Base-by-base conservation (phyloP, 2,888 invertebrate genomes). In the Nomada lathburiana region DNA sequence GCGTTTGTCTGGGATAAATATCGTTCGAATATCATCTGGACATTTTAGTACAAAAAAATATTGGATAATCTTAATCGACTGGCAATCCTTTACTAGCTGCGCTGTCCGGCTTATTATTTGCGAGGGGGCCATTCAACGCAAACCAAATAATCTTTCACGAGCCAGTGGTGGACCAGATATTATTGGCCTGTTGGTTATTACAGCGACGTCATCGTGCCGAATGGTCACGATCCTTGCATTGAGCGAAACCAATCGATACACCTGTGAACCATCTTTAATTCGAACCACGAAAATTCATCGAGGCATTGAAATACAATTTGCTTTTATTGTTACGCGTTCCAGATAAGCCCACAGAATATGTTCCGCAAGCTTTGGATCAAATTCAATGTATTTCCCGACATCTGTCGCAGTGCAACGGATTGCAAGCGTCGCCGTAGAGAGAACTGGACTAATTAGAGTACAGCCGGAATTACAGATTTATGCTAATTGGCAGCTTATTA, bases 401-500 rank as follows among this genome's bases (percentile, higher is more conserved):
- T 20, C 20, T 23, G 55, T 55, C 23, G 52, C 52, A 2, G 52
- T 9, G 18, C 9, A n/a, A 53, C 52, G n/a, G n/a, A n/a, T n/a
- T 18, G 55, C 13, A 2, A 4, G 9, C 42, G 59, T 62, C 42
- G 18, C 9, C 77, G 52, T 63, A 16, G 13, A 47, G 20, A 67
- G 67, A 63, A 68, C 26, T 72, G 47, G 65, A 76, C 52, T 44
- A 52, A 50, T 63, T 11, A 16, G 36, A 52, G 52, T 16, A 13
- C 52, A 53, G 7, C 55, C 71, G 67, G 80, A 80, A 80, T 80
- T 76, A 76, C 76, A 55, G 63, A 67, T 77, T 63, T 67, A 80
- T 75, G 75, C 57, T 75, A 80, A 75, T 80, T n/a, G 59, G 0
- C 10, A n/a, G 9, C 75, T 80, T 75, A 82, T 82, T 82, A 82